These are phyloP conservation scores for Atethmia centrago DNA, from an alignment of 2,888 invertebrate genomes.

Conservation along the genomic window DNA sequence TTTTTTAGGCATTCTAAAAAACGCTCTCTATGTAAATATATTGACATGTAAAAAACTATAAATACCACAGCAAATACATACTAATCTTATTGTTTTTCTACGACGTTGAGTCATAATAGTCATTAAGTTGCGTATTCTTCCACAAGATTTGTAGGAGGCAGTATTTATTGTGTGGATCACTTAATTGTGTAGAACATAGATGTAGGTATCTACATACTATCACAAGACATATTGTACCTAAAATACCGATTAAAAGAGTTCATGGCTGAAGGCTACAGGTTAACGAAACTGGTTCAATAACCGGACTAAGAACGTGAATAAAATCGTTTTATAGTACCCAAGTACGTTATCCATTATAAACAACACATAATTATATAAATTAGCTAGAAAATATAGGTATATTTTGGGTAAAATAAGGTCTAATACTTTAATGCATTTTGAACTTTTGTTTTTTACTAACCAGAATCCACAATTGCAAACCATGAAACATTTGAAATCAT, in stretches of 20 bases:
- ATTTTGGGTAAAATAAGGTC: background rate
- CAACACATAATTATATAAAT: background rate
- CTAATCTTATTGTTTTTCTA: conserved; percentile 34
- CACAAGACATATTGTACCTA: background rate
- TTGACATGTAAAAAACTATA: background rate
- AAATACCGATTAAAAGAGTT: conserved; percentile 8
- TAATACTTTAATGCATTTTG: background rate
- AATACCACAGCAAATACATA: no score
- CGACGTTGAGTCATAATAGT: conserved; percentile 33
- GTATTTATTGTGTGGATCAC: background rate
- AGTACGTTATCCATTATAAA: conserved; percentile 7
- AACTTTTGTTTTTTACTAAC: background rate
- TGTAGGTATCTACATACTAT: background rate
- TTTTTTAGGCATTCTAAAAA: background rate
- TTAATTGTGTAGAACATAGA: conserved; percentile 8
- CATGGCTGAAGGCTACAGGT: conserved; percentile 29
- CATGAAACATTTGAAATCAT: conserved; percentile 13
- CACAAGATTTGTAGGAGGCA: conserved; percentile 9
- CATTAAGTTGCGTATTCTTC: conserved; percentile 41
- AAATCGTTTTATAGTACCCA: conserved; percentile 12
- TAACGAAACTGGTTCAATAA: conserved; percentile 37
- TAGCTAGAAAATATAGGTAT: background rate
- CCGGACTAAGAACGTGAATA: conserved; percentile 8
- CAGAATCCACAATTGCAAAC: background rate
- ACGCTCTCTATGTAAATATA: background rate